phyloP scores from a whole-genome alignment of 1,140 invertebrate species.

The Monomorium pharaonis region DNA sequence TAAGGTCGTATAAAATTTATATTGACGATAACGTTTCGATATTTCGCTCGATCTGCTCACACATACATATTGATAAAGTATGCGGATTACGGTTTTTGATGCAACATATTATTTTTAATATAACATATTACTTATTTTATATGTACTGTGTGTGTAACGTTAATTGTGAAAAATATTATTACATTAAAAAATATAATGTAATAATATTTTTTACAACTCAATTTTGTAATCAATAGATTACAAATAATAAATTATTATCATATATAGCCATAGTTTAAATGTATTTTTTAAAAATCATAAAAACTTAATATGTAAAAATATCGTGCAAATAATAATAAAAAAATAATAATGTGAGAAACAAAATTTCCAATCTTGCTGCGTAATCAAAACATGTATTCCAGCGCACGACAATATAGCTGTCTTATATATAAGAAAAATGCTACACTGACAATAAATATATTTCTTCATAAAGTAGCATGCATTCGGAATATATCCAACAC shows the following conservation, averaged over 20 bases:
- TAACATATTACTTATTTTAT: not conserved
- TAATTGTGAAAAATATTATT: too few species aligned
- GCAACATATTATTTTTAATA: not conserved
- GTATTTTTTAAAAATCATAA: not conserved
- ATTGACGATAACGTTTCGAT: not conserved
- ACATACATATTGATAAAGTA: not conserved
- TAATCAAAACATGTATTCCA: not conserved
- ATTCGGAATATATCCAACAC: constrained; percentile 12
- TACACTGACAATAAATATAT: constrained; percentile 16
- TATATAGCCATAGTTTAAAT: not conserved
- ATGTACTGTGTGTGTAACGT: too few species aligned
- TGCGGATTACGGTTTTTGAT: not conserved
- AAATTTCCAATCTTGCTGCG: not conserved
- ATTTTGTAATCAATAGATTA: too few species aligned
- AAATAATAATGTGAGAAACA: not conserved
- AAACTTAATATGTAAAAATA: not conserved
- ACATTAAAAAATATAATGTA: too few species aligned
- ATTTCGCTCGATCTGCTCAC: not conserved
- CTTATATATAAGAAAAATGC: not conserved
- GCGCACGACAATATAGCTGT: not conserved
- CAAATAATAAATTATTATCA: not conserved
- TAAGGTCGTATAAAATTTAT: not conserved
- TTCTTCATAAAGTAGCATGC: constrained; percentile 28
- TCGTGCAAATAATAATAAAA: not conserved
- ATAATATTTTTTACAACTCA: too few species aligned